phyloP scores from a whole-genome alignment of 2,797 vertebrate species.

The Lagodon rhomboides region DNA sequence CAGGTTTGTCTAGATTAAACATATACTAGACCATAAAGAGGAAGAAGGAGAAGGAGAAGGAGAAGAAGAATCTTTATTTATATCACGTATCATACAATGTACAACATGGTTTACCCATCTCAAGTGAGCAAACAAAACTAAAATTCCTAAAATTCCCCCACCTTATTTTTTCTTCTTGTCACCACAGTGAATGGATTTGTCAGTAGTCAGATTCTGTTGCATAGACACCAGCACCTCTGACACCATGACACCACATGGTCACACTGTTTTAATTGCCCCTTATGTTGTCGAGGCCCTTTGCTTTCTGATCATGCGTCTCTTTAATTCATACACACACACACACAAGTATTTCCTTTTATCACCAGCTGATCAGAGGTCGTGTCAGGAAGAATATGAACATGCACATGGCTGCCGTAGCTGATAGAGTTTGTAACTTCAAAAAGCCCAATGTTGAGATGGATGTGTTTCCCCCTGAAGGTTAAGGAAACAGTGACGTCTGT shows the following conservation, averaged over 20 bases:
- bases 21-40: no score
- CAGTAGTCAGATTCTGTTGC: constrained; percentile 13
- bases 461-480: constrained; percentile 24
- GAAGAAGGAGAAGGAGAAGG: no score
- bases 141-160: background rate
- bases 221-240: constrained; percentile 4
- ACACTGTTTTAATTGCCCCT: constrained; percentile 1
- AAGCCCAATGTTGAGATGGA: constrained; percentile 20
- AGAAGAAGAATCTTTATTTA: no score
- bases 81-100: no score
- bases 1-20: background rate
- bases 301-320: constrained; percentile 14
- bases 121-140: background rate
- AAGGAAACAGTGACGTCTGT: constrained; percentile 26
- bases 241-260: background rate
- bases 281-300: constrained; percentile 6
- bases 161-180: background rate
- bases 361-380: constrained; percentile 35
- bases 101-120: no score
- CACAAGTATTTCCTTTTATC: constrained; percentile 40
- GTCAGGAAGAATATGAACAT: constrained; percentile 22
- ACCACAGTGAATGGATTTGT: background rate
- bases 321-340: constrained; percentile 20
- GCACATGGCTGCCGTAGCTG: constrained; percentile 26
- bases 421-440: constrained; percentile 41